Base-by-base conservation (phyloP, 2,888 invertebrate species). In the Drosophila demipolita region DNA sequence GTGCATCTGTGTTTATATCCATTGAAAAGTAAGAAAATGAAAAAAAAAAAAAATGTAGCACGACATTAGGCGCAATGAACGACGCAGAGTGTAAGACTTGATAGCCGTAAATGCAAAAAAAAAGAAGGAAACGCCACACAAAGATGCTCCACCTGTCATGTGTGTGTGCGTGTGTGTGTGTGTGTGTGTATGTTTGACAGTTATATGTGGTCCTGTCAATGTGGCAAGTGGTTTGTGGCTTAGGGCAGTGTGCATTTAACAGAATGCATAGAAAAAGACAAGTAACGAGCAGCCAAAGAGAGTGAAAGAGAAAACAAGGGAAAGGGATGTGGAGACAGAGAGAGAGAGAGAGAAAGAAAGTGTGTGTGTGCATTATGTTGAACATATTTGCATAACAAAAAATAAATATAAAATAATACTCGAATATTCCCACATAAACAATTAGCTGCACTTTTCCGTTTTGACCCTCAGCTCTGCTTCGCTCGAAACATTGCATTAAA, bases 51-150 rank as follows among this genome's bases (percentile, higher is more conserved):
- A 71, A 72, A 49, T 70, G 73, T 75, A 71, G 79, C 73, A 49
- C 79, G 73, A 70, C 73, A 83, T 81, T 72, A 81, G 81, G 79
- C 73, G 75, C 77, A 70, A 69, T 63, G 75, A 75, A 78, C 72
- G 79, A 78, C 11, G 79, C 75, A 61, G 3, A 59, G 76, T 66
- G 55, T 48, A 45, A 49, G 69, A 59, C 79, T 71, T 78, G 72
- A 67, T 66, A 75, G 79, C 63, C 48, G 32, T 42, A 63, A 54
- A 64, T 49, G 62, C 45, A 68, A 33, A 20, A 60, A 12, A 68
- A 33, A 20, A 60, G 12, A 45, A 12, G 55, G 33, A 54, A 53
- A 54, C 53, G 35, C 15, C 52, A 48, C 54, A 58, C 20, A 40
- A 26, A 40, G 23, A 23, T 45, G 23, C 35, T 55, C 20, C 6